Conservation (phyloP, 2,113 vertebrate genomes). For the Opisthocomus hoazin region DNA sequence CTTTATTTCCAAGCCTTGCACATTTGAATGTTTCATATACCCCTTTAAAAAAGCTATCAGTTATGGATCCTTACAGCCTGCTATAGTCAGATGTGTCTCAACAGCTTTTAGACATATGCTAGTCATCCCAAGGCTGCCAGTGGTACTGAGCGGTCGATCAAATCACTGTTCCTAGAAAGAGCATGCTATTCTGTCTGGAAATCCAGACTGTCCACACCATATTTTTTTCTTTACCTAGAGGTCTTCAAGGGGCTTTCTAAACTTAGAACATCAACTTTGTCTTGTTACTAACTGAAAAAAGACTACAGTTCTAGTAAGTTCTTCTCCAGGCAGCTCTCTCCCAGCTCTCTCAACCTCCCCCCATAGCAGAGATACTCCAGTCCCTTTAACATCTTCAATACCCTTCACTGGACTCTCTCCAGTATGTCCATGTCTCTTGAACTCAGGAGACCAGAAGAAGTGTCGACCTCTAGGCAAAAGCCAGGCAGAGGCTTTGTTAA, state of each 20-base stretch:
- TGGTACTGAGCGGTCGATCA: background rate
- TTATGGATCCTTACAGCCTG: background rate
- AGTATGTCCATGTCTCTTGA: background rate
- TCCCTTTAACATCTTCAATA: background rate
- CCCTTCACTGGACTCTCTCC: background rate
- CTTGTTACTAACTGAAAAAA: background rate
- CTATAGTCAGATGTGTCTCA: background rate
- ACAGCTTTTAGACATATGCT: background rate
- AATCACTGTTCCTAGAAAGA: background rate
- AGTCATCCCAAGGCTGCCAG: background rate
- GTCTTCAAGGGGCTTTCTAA: background rate
- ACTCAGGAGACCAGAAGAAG: background rate
- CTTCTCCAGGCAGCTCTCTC: background rate
- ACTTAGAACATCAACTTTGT: background rate
- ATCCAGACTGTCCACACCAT: accelerated
- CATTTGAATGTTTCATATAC: background rate
- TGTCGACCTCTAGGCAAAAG: background rate
- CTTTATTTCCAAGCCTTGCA: background rate
- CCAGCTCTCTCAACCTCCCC: background rate
- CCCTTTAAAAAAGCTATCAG: background rate
- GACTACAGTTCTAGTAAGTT: background rate
- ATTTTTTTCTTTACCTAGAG: background rate
- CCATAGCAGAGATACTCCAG: background rate
- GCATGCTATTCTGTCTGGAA: background rate
- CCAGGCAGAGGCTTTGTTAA: background rate